Conservation (phyloP, 1,140 invertebrate genomes). For the Drosophila ohnishii region DNA sequence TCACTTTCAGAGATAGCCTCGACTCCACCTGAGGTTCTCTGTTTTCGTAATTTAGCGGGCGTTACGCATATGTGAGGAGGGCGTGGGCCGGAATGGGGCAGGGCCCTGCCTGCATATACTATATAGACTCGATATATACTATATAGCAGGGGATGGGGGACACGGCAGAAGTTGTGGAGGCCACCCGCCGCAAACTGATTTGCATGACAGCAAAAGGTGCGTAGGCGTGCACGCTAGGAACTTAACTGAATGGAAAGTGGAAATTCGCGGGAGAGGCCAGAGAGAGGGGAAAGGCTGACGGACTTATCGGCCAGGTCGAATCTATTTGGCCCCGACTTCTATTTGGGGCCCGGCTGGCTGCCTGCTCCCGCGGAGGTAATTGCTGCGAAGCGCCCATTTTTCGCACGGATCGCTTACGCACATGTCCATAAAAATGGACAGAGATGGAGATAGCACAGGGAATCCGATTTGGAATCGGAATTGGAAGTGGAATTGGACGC, state of each 20-base stretch:
- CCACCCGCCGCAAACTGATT: conserved; percentile 66
- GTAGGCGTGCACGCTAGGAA: conserved; percentile 64
- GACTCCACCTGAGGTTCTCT: conserved; percentile 19
- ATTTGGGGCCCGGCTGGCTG: conserved; percentile 9
- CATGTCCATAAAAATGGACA: conserved; percentile 79
- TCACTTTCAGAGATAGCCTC: conserved; percentile 9
- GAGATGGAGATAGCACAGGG: conserved; percentile 37
- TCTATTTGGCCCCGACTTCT: conserved; percentile 57
- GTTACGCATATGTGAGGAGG: conserved; percentile 56
- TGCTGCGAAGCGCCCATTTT: conserved; percentile 81
- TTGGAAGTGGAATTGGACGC: conserved; percentile 28
- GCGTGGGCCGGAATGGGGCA: conserved; percentile 14
- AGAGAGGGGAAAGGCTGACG: not conserved
- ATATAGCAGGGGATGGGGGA: not conserved
- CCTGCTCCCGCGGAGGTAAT: conserved; percentile 66
- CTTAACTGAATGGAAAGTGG: conserved; percentile 43
- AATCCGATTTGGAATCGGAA: conserved; percentile 47
- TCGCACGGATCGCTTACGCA: conserved; percentile 81
- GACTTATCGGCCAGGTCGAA: conserved; percentile 64
- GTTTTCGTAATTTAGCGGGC: conserved; percentile 53
- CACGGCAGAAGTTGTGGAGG: conserved; percentile 25
- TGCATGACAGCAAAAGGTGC: conserved; percentile 76
- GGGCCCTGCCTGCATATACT: conserved; percentile 10
- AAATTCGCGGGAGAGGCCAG: conserved; percentile 11
- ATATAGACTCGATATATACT: conserved; percentile 5